Base-by-base conservation (phyloP, 2,113 vertebrate genomes). In the Arizona elegans region DNA sequence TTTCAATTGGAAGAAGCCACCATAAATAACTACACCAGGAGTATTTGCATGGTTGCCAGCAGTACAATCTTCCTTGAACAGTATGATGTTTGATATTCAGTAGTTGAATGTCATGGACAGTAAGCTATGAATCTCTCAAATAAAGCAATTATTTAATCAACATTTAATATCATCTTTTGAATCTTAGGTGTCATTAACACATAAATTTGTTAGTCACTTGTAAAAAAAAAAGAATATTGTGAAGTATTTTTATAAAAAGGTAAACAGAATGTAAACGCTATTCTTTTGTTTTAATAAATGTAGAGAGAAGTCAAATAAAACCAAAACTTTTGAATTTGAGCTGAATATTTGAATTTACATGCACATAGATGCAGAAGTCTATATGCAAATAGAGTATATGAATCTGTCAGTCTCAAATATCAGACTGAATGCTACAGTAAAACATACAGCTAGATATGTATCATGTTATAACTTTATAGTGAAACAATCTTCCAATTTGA, bases 231-330 rank as follows among this genome's bases (percentile, higher is more conserved):
- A 70, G 12, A 70, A 17, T 75, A 75, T 75, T 75, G n/a, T 33
- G 29, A 75, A 75, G 13, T 33, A 33, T 75, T 33, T 75, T 75
- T 75, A 33, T 15, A 75, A 33, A 75, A 75, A 75, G 5, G n/a
- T 75, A 29, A 65, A 10, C 59, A 70, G 50, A 52, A 43, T 58
- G 9, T 47, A 43, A 89, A 11, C 33, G 33, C 55, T 85, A 94
- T 88, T 86, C 86, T 75, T 86, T 86, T 93, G 93, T 86, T 93
- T 94, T 91, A 56, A 92, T 87, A 91, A 96, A 90, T 93, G 86
- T 29, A 58, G 43, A 92, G 52, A 50, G 95, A 85, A 47, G 54
- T 7, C 47, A 89, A 17, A 54, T 43, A 89, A 52, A n/a, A 7
- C 12, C 85, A 92, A 92, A 52, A 52, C 50, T 52, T 62, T 56